A percentile compares a stretch with the other conserved stretches of the same genome.
Conservation (phyloP, 1,140 invertebrate species). For the Drosophila erecta region DNA sequence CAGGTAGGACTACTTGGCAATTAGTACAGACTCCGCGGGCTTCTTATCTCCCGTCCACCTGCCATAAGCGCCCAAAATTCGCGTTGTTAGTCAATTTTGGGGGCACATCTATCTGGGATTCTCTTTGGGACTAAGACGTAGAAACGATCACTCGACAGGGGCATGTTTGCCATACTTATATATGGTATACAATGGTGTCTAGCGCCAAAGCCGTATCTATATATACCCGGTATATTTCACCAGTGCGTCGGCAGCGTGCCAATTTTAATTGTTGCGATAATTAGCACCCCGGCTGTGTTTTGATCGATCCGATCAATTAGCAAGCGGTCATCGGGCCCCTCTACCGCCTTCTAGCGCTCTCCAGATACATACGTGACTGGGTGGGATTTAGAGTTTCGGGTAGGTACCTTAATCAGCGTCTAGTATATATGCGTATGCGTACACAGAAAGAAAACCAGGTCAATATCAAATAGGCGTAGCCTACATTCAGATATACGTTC, state of each 20-base stretch:
- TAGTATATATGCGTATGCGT: slow-evolving; percentile 9
- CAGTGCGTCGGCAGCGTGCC: slow-evolving; percentile 13
- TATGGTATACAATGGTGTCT: not conserved
- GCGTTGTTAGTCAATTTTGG: no score
- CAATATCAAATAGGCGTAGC: not conserved
- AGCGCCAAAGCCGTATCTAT: not conserved
- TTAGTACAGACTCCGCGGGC: not conserved
- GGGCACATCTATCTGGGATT: not conserved
- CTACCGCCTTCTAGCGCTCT: slow-evolving; percentile 1
- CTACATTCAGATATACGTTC: no score
- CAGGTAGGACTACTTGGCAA: not conserved
- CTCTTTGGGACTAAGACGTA: slow-evolving; percentile 19
- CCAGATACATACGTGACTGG: slow-evolving; percentile 2
- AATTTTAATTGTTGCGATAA: slow-evolving; percentile 28
- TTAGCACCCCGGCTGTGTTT: slow-evolving; percentile 28
- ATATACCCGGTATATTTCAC: slow-evolving; percentile 8
- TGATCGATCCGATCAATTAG: slow-evolving; percentile 42
- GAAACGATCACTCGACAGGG: slow-evolving; percentile 27
- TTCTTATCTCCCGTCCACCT: not conserved
- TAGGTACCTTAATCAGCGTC: slow-evolving; percentile 58
- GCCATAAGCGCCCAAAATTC: not conserved
- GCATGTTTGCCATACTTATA: slow-evolving; percentile 9
- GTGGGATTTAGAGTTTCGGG: slow-evolving; percentile 24
- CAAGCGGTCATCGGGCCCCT: slow-evolving; percentile 17
- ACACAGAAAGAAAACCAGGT: not conserved